Evolutionary conservation across 2,888 invertebrate species (phyloP).

Genomic region (Agrilus cyanescens): DNA sequence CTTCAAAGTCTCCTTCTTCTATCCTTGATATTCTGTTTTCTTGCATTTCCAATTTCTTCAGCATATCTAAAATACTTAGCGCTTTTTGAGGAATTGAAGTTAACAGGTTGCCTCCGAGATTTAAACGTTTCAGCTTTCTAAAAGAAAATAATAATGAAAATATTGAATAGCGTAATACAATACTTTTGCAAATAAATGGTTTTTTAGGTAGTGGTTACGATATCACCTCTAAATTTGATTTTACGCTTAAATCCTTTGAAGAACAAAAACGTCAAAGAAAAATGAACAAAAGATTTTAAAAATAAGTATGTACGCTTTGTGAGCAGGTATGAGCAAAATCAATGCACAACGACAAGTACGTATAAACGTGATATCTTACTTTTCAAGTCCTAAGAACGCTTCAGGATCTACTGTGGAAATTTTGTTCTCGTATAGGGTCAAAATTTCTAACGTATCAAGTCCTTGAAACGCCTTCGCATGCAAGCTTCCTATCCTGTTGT

Average conservation of each 20-base stretch:
- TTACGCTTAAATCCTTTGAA: too few relatives aligned
- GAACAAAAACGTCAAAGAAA: too few relatives aligned
- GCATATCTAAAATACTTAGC: constrained; percentile 63
- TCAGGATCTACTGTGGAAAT: constrained; percentile 67
- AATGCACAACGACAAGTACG: too few relatives aligned
- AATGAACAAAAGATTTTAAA: too few relatives aligned
- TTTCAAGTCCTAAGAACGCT: constrained; percentile 77
- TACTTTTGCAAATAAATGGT: too few relatives aligned
- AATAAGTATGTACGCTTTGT: too few relatives aligned
- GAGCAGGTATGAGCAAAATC: too few relatives aligned
- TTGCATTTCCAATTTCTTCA: constrained; percentile 80
- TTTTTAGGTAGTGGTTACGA: background rate
- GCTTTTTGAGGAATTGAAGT: constrained; percentile 67
- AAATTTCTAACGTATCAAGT: constrained; percentile 72
- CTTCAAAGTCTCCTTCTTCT: constrained; percentile 75
- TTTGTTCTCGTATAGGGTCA: constrained; percentile 78
- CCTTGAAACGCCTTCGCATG: constrained; percentile 78
- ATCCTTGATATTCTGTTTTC: constrained; percentile 71
- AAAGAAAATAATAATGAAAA: constrained; percentile 9
- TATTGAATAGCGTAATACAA: too few relatives aligned
- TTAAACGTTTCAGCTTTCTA: constrained; percentile 71
- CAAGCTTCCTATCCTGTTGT: constrained; percentile 69
- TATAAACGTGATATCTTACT: constrained; percentile 44
- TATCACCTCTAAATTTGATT: too few relatives aligned
- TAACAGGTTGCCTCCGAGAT: constrained; percentile 75